Evolutionary conservation across 2,888 invertebrate genomes (phyloP), one percentile per base, ranked within the genome.

Genomic region (Hydriomena furcata): DNA sequence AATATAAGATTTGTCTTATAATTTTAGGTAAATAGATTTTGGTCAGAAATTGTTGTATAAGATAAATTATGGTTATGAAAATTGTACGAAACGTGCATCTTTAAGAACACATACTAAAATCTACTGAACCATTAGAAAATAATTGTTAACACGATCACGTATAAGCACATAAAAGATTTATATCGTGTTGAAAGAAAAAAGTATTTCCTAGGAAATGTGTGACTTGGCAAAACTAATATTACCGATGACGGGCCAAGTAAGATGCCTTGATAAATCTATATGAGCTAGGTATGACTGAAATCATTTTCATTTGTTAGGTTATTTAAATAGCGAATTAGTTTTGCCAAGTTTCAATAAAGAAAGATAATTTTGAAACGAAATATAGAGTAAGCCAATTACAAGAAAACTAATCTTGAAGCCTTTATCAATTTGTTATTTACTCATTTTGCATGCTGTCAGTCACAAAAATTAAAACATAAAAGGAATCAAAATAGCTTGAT

Each of bases 371-470:
- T 69, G 79, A 80, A 85, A 83, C 78, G 65, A 68, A 70, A 60
- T 28, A 63, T 65, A 58, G 62, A 73, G 66, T 55, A 82, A 87
- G 88, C 89, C 88, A 88, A 89, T 88, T 82, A 78, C 78, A 72
- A 79, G 69, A 80, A 72, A 67, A 44, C 82, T 84, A 86, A 71
- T 73, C 58, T 60, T 63, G 58, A 86, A 87, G 84, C 86, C 72
- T 70, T 70, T 69, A 72, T 69, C 65, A 76, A 71, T 73, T 68
- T 74, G 74, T 84, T 82, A 82, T 74, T 73, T 60, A 66, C 60
- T 61, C 55, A 59, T 71, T 59, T 73, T 61, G 86, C 89, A 90
- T 90, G 89, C 89, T 76, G 89, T 90, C 82, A 90, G 87, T 89
- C 83, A 90, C 88, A 86, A 80, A 71, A 72, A 80, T 76, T 75